Conservation (phyloP, 2,888 invertebrate genomes). For the Leptopterna dolabrata region DNA sequence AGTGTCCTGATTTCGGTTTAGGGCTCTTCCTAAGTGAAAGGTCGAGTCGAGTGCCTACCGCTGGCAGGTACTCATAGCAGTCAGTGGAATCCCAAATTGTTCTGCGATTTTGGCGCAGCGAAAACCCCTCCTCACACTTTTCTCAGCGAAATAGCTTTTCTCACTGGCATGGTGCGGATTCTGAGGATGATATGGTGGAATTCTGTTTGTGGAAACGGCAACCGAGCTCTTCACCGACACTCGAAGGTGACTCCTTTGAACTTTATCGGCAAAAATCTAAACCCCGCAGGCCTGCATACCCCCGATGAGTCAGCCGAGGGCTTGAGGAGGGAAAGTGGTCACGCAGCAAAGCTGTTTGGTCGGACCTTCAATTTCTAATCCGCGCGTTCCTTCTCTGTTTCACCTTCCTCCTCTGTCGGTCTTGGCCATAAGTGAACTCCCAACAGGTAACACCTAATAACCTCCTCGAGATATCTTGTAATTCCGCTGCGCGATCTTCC, state of each 20-base stretch:
- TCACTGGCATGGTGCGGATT: background rate
- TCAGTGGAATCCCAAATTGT: too few relatives aligned
- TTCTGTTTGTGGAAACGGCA: background rate
- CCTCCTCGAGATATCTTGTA: background rate
- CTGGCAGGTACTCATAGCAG: too few relatives aligned
- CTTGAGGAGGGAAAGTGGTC: constrained; percentile 3
- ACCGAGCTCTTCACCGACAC: background rate
- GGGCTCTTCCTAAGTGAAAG: too few relatives aligned
- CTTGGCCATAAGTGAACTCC: background rate
- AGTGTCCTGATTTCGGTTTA: too few relatives aligned
- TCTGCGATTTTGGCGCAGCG: background rate
- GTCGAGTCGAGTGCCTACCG: too few relatives aligned
- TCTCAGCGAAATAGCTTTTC: too few relatives aligned
- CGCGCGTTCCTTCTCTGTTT: background rate
- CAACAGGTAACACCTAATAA: background rate
- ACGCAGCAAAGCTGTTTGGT: constrained; percentile 15
- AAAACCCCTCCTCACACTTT: background rate
- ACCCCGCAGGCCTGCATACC: background rate
- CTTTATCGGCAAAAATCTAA: background rate
- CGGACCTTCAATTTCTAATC: constrained; percentile 18
- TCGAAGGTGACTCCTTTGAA: background rate
- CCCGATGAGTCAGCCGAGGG: background rate
- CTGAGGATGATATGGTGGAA: background rate
- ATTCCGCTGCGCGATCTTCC: background rate
- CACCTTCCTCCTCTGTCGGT: background rate